Percentiles rank a stretch among this genome's conserved stretches.
Conservation (phyloP, 2,888 invertebrate genomes). For the Acrobasis consociella region DNA sequence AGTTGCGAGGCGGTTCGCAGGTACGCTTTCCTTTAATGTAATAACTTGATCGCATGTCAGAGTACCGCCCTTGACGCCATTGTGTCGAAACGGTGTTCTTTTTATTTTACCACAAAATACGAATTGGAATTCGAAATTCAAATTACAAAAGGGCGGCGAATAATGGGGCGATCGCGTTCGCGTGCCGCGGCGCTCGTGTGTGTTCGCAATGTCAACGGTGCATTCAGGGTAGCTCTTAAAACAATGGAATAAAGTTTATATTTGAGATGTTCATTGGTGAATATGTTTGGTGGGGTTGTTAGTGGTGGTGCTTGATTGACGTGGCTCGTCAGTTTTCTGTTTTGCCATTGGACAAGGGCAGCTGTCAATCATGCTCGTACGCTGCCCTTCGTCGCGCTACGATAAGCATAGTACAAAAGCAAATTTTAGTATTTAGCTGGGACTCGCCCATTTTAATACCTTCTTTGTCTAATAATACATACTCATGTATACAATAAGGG, state of each 20-base stretch:
- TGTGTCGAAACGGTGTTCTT: slow-evolving; percentile 80
- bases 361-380: slow-evolving; percentile 88
- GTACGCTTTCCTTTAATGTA: slow-evolving; percentile 81
- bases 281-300: slow-evolving; percentile 55
- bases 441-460: slow-evolving; percentile 1
- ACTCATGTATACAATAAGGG: not conserved
- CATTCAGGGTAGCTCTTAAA: slow-evolving; percentile 45
- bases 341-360: slow-evolving; percentile 89
- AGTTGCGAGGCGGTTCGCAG: slow-evolving; percentile 61
- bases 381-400: slow-evolving; percentile 69
- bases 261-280: slow-evolving; percentile 38
- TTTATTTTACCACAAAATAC: slow-evolving; percentile 82
- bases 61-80: slow-evolving; percentile 83
- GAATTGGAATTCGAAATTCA: slow-evolving; percentile 83
- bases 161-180: slow-evolving; percentile 82
- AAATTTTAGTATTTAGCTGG: slow-evolving; percentile 18
- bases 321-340: slow-evolving; percentile 89
- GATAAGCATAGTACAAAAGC: slow-evolving; percentile 39
- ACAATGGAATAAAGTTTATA: slow-evolving; percentile 49
- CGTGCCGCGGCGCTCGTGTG: slow-evolving; percentile 68
- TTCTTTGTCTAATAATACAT: slow-evolving; percentile 7
- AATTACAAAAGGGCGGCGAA: slow-evolving; percentile 82
- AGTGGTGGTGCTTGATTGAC: slow-evolving; percentile 85
- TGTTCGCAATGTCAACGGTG: slow-evolving; percentile 58
- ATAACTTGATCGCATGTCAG: slow-evolving; percentile 83